Evolutionary conservation across 2,888 invertebrate genomes (phyloP).

Genomic region (Calliphora vomitoria): DNA sequence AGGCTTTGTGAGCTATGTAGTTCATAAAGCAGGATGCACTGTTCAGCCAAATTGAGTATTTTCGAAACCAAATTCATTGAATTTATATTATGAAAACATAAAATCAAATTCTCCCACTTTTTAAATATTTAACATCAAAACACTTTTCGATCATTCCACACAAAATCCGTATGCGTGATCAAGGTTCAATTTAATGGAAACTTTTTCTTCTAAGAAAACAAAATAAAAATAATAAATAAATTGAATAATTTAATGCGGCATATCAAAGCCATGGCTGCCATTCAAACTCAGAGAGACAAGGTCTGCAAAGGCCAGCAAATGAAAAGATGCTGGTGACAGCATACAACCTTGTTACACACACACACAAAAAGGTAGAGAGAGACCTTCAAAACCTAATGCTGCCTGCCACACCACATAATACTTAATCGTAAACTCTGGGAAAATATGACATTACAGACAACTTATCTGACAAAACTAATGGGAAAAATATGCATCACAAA

Average conservation of each 20-base stretch:
- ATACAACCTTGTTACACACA: conserved; percentile 53
- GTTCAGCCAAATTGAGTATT: too few species aligned
- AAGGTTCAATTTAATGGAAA: conserved; percentile 40
- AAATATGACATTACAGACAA: conserved; percentile 57
- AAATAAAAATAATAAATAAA: conserved; percentile 28
- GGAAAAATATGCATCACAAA: conserved; percentile 41
- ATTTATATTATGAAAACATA: too few species aligned
- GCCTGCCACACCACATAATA: conserved; percentile 21
- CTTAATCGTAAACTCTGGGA: conserved; percentile 43
- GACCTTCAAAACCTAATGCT: conserved; percentile 57
- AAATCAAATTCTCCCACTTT: too few species aligned
- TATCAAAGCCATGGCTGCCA: conserved; percentile 63
- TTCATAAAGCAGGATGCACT: too few species aligned
- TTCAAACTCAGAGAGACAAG: conserved; percentile 40
- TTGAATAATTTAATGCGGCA: conserved; percentile 53
- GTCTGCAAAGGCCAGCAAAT: conserved; percentile 53
- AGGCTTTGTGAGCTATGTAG: too few species aligned
- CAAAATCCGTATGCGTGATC: neutral
- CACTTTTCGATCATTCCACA: neutral
- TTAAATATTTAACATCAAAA: too few species aligned
- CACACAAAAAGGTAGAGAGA: conserved; percentile 35
- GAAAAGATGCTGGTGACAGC: conserved; percentile 34
- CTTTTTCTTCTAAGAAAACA: neutral
- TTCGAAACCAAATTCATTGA: too few species aligned
- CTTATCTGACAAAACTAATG: conserved; percentile 58